Base-by-base conservation (phyloP, 2,888 invertebrate genomes). In the Drosophila kuntzei region DNA sequence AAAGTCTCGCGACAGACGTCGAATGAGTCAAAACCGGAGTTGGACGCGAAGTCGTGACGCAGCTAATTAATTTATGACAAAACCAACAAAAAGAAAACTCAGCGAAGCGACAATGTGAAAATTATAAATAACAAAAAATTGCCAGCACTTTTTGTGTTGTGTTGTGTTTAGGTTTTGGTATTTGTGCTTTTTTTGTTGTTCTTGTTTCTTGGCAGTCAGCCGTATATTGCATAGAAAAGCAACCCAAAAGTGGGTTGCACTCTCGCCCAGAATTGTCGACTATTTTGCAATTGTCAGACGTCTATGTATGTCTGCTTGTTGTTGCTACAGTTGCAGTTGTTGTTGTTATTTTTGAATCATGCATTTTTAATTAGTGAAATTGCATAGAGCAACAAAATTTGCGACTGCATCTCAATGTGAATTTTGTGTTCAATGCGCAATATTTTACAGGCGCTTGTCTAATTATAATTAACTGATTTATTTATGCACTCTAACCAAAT, bases 351-450 rank as follows among this genome's bases (percentile, higher is more conserved):
- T 74, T 84, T 84, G 79, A 83, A 87, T 86, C 83, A 83, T 83
- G 87, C 87, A 84, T 83, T 87, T 83, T 87, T 83, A 83, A 83
- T 83, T 83, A 83, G 83, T 83, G 74, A 86, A 83, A 83, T 83
- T 87, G 80, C 86, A 78, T 73, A 62, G 59, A 36, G 59, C 49
- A 51, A 51, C 44, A 37, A 54, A 71, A 65, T n/a, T n/a, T 50
- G 41, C 71, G 27, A 16, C 51, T 58, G 25, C 46, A 47, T 60
- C 68, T 71, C 54, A 67, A 72, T 71, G 81, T 53, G 65, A 84
- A 66, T 81, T 83, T 69, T 80, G 67, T 69, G 44, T 70, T 57
- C 74, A 50, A 62, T 80, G 64, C 74, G 81, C 81, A 80, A 83
- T 70, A 77, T 76, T 80, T 83, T 67, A 70, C 79, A 69, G 59